Base-by-base conservation (phyloP, 2,113 vertebrate species). In the Psilopogon haemacephalus region DNA sequence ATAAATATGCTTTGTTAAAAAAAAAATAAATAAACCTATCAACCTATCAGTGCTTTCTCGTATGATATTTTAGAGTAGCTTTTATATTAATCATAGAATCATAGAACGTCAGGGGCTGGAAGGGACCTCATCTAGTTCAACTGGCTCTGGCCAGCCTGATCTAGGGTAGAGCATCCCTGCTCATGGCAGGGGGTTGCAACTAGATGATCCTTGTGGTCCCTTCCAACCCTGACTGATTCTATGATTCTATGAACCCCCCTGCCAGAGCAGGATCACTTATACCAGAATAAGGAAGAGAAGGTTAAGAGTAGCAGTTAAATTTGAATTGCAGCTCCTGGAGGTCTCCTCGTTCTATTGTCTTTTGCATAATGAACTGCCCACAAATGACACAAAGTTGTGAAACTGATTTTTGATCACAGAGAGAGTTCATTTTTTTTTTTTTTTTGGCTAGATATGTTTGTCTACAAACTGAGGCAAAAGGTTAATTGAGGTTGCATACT, bases 401-500 rank as follows among this genome's bases (percentile, higher is more conserved):
- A 93, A 69, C 48, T 80, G 63, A 84, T 86, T 93, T 88, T 73
- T 88, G 70, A 56, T 73, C 8, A 20, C 1, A 2, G 50, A 42
- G 20, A 60, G 55, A 91, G 13, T 46, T 92, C 35, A 56, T 30
- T 54, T 92, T 44, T 21, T 48, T 48, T 48, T 89, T 91, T 88
- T 58, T n/a, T n/a, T n/a, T n/a, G n/a, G n/a, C n/a, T 59, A 54
- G 70, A 59, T 60, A 77, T 38, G 23, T 76, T 93, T 93, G 80
- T 87, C 52, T 72, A 73, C 56, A 89, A 40, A 89, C 38, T 60
- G 58, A 93, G 42, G 77, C 59, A 85, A 94, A 95, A 94, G 77
- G 93, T 94, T 95, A 94, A 96, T 89, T 93, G 93, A 93, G 93
- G 87, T 88, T 93, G 64, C 38, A 38, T 84, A 42, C 65, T 87